Evolutionary conservation across 2,888 invertebrate genomes (phyloP).

Genomic region (Pheosia tremula): DNA sequence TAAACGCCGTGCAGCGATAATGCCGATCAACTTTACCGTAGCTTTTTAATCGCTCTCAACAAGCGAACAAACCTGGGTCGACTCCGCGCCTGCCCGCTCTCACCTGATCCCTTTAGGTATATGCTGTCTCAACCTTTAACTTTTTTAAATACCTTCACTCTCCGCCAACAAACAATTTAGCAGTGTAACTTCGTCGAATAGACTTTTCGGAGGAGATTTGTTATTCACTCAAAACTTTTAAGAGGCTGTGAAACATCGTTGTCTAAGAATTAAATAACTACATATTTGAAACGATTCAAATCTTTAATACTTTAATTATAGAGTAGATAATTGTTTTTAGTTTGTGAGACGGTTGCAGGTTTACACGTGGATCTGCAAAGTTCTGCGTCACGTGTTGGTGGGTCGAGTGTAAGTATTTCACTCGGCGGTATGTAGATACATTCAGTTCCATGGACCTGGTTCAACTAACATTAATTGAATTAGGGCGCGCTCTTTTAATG

Average conservation of each 20-base stretch:
- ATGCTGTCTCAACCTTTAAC: constrained; percentile 67
- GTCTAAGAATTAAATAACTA: constrained; percentile 76
- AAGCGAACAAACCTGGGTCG: constrained; percentile 17
- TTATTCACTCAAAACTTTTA: constrained; percentile 83
- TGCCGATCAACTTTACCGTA: constrained; percentile 22
- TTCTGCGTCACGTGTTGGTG: constrained; percentile 64
- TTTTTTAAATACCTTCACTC: constrained; percentile 70
- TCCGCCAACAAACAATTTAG: constrained; percentile 78
- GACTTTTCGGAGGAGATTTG: constrained; percentile 81
- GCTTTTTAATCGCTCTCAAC: constrained; percentile 29
- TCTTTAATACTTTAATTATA: constrained; percentile 48
- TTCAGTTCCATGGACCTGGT: constrained; percentile 38
- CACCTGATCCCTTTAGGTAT: constrained; percentile 56
- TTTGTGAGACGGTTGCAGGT: constrained; percentile 57
- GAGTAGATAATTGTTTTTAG: constrained; percentile 54
- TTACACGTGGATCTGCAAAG: constrained; percentile 63
- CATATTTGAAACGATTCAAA: constrained; percentile 39
- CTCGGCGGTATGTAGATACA: constrained; percentile 56
- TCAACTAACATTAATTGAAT: constrained; percentile 51
- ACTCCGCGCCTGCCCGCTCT: constrained; percentile 15
- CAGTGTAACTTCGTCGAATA: constrained; percentile 75
- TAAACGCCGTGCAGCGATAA: constrained; percentile 19
- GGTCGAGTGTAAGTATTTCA: constrained; percentile 56
- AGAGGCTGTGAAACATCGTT: constrained; percentile 82
- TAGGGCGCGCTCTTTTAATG: constrained; percentile 11